Percentiles rank a stretch among this genome's conserved stretches.
phyloP scores from a whole-genome alignment of 2,113 vertebrate genomes.

The Lasiurus borealis region DNA sequence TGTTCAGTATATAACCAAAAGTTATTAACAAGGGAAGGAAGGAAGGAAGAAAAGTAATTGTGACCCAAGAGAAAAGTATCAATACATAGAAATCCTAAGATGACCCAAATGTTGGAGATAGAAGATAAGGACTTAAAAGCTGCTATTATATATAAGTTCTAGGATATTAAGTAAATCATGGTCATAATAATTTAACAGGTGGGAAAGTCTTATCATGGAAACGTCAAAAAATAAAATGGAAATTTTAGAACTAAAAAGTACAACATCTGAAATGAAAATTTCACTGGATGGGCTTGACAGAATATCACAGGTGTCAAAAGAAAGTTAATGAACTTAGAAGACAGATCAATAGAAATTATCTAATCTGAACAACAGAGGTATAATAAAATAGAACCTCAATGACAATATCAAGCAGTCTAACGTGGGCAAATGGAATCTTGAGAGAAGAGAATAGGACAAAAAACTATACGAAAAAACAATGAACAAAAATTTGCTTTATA shows the following conservation, averaged over 20 bases:
- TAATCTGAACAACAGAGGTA: background rate
- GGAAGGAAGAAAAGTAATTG: background rate
- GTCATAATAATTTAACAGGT: background rate
- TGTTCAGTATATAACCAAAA: background rate
- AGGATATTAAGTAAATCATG: background rate
- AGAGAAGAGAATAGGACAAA: background rate
- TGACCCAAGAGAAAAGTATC: background rate
- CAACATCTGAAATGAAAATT: background rate
- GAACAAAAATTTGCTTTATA: background rate
- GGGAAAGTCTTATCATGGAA: background rate
- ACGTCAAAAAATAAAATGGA: background rate
- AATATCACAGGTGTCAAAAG: background rate
- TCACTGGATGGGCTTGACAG: background rate
- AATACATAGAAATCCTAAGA: conserved; percentile 12
- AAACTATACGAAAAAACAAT: background rate
- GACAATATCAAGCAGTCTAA: background rate
- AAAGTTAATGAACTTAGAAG: background rate
- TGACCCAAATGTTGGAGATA: background rate
- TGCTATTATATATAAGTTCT: background rate
- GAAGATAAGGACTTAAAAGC: background rate
- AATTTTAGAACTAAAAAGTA: conserved; percentile 20
- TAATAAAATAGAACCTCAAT: background rate
- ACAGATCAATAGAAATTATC: background rate
- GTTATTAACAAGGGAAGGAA: background rate
- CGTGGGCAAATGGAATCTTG: background rate